A percentile compares a stretch with the other conserved stretches of the same genome.
Conservation (phyloP, 2,888 invertebrate species). For the Epinotia brunnichana region DNA sequence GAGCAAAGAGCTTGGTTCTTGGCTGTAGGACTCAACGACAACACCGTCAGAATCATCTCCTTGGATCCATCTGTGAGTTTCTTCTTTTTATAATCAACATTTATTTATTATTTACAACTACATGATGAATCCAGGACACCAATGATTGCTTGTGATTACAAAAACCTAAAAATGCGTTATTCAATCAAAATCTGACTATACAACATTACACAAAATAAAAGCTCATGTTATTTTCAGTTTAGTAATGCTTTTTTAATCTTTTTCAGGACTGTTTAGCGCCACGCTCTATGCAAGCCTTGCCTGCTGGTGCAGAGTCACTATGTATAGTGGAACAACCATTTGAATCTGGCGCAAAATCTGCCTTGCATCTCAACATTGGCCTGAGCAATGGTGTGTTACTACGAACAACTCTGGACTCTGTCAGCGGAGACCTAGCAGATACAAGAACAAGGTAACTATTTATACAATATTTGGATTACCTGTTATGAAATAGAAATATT, state of each 20-base stretch:
- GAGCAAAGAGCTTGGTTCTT: slow-evolving; percentile 98
- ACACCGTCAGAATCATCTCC: slow-evolving; percentile 98
- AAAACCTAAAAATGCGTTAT: slow-evolving; percentile 81
- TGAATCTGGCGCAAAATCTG: slow-evolving; percentile 87
- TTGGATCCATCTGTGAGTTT: slow-evolving; percentile 93
- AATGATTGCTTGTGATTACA: slow-evolving; percentile 79
- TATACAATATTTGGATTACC: no score
- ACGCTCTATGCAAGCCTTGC: slow-evolving; percentile 97
- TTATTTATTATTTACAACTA: slow-evolving; percentile 1
- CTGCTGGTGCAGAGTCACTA: slow-evolving; percentile 97
- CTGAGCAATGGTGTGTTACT: slow-evolving; percentile 97
- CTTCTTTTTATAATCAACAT: neutral
- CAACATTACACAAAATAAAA: neutral
- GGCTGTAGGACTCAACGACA: slow-evolving; percentile 97
- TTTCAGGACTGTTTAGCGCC: slow-evolving; percentile 95
- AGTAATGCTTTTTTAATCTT: slow-evolving; percentile 42
- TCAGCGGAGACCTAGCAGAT: slow-evolving; percentile 98
- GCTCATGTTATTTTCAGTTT: slow-evolving; percentile 6
- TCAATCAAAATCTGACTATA: slow-evolving; percentile 69
- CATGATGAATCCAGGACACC: slow-evolving; percentile 83
- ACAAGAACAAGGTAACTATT: slow-evolving; percentile 91
- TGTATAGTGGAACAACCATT: slow-evolving; percentile 95
- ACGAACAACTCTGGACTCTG: slow-evolving; percentile 96
- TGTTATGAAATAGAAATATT: slow-evolving; percentile 32
- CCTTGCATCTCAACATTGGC: slow-evolving; percentile 97